Percentiles rank a stretch among this genome's conserved stretches.
Conservation (phyloP, 2,888 invertebrate species). For the Drepana falcataria region DNA sequence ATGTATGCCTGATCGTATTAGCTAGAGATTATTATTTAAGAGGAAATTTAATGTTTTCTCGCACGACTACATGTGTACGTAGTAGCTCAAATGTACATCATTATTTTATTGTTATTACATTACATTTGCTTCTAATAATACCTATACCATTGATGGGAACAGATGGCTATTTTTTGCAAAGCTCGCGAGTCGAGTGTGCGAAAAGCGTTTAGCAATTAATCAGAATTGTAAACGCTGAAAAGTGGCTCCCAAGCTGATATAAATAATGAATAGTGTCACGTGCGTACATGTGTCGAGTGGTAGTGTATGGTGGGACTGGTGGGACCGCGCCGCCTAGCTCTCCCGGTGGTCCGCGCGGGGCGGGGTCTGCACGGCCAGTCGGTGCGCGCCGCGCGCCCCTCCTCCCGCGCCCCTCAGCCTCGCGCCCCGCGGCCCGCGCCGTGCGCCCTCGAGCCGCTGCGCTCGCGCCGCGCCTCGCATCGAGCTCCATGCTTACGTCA, state of each 20-base stretch:
- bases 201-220: neutral
- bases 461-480: constrained; percentile 60
- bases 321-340: constrained; percentile 67
- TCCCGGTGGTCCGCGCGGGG: constrained; percentile 78
- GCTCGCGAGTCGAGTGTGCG: neutral
- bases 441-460: constrained; percentile 33
- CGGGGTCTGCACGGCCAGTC: constrained; percentile 73
- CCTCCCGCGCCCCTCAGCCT: constrained; percentile 36
- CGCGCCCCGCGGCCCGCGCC: constrained; percentile 44
- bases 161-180: neutral
- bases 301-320: constrained; percentile 30
- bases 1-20: too few relatives aligned
- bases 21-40: too few relatives aligned
- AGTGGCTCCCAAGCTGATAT: constrained; percentile 17
- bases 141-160: neutral
- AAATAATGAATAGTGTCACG: constrained; percentile 53
- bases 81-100: neutral
- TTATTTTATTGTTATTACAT: neutral
- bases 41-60: too few relatives aligned
- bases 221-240: neutral
- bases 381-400: constrained; percentile 52
- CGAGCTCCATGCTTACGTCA: constrained; percentile 71
- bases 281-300: constrained; percentile 46
- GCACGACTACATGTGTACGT: too few relatives aligned
- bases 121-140: too few relatives aligned